Base-by-base conservation (phyloP, 1,140 invertebrate species). In the Conus betulinus region DNA sequence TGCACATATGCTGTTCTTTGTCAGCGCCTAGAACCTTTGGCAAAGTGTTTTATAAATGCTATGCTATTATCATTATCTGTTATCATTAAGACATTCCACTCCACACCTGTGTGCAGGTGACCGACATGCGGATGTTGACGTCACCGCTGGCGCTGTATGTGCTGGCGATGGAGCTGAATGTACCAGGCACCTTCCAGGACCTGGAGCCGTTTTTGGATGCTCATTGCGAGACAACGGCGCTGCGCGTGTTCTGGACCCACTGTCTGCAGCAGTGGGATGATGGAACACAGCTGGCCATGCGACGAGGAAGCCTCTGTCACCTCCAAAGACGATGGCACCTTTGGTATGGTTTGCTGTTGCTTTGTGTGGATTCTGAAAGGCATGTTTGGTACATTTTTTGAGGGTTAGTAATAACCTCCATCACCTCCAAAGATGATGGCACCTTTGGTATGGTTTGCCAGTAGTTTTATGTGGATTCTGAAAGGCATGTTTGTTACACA, bases 221-320 rank as follows among this genome's bases (percentile, higher is more conserved):
- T 4, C 55, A 88, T 55, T 39, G 13, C 87, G 91, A 94, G 78
- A 90, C 92, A 71, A 90, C 90, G 79, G 92, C 92, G 52, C 90
- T 94, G 76, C 88, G 93, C 51, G 92, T 93, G 25, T 90, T 94
- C 79, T 93, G 92, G 92, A 90, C 89, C 8, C 82, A 88, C 4
- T 91, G 92, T 85, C 89, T 94, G 52, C 91, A 92, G 63, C 89
- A 93, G 7, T 95, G 94, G 94, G 91, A n/a, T 93, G 1, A 88
- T 88, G 23, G 91, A 94, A 13, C 91, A 93, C 82, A 94, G 93
- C 85, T 95, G 94, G 94, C 88, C 74, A 15, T 91, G 90, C 52
- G 91, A 92, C 25, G 90, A 90, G 74, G 60, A 90, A 15, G 89
- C 90, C 71, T 89, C 90, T 17, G 90, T 91, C 11, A 60, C 88